Conservation (phyloP, 2,797 vertebrate genomes). For the Peromyscus melanophrys region DNA sequence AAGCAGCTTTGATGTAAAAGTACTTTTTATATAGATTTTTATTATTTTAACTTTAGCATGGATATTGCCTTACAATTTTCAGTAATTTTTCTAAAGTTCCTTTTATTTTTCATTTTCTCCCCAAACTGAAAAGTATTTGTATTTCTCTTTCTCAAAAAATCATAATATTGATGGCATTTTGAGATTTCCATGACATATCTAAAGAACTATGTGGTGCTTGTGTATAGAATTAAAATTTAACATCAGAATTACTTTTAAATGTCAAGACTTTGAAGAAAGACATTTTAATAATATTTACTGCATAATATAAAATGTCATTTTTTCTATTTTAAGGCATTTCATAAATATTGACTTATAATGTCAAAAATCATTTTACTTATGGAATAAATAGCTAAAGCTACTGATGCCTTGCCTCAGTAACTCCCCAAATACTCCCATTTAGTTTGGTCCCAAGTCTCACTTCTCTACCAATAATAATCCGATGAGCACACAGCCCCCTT, state of each 20-base stretch:
- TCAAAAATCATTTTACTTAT: constrained; percentile 71
- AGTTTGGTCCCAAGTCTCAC: background rate
- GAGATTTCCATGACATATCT: constrained; percentile 70
- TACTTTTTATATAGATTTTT: background rate
- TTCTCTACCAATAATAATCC: constrained; percentile 14
- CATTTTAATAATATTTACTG: constrained; percentile 81
- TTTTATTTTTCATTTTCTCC: constrained; percentile 53
- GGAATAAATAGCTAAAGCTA: constrained; percentile 66
- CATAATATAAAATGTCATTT: constrained; percentile 76
- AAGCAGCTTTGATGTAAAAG: background rate
- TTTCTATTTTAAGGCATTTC: constrained; percentile 76
- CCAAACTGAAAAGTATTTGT: constrained; percentile 74
- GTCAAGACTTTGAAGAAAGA: constrained; percentile 77
- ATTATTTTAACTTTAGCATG: constrained; percentile 33
- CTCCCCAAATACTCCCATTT: constrained; percentile 21
- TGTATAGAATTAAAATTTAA: constrained; percentile 82
- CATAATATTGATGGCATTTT: constrained; percentile 72
- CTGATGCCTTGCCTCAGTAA: background rate
- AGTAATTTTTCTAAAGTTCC: background rate
- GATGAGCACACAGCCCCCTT: constrained; percentile 3
- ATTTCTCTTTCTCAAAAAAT: constrained; percentile 57
- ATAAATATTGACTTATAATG: constrained; percentile 67
- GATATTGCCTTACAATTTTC: background rate
- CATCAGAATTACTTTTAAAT: constrained; percentile 81
- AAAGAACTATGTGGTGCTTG: constrained; percentile 59